Conservation (phyloP, 2,888 invertebrate species). For the Stenodema calcarata region DNA sequence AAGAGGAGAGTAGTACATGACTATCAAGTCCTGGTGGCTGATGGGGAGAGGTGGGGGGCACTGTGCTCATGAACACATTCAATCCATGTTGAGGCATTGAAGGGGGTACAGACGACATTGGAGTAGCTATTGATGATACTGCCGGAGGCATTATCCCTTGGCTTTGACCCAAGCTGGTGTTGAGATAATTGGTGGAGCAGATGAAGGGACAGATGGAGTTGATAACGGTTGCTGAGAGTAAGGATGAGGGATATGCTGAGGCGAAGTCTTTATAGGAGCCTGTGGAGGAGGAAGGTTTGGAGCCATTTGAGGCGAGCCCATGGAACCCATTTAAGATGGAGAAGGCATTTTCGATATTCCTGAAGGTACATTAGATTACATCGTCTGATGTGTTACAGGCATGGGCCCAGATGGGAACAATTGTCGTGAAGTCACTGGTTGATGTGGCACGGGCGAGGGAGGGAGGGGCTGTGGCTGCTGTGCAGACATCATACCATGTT, state of each 20-base stretch:
- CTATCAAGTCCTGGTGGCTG: conserved; percentile 13
- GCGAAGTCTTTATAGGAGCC: conserved; percentile 2
- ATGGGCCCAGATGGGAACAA: neutral
- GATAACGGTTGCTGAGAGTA: conserved; percentile 17
- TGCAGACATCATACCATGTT: conserved; percentile 56
- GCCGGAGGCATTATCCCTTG: neutral
- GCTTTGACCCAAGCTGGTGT: neutral
- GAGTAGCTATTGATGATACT: neutral
- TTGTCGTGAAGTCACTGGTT: neutral
- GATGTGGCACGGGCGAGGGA: conserved; percentile 13
- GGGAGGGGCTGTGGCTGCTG: conserved; percentile 47
- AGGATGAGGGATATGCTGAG: conserved; percentile 3
- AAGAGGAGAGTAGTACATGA: neutral
- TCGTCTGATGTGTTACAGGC: neutral
- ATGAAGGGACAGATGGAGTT: neutral
- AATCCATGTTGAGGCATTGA: neutral
- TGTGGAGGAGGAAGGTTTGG: conserved; percentile 58
- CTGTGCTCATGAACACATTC: neutral
- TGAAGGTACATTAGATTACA: neutral
- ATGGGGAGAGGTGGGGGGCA: conserved; percentile 10
- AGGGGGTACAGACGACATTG: neutral
- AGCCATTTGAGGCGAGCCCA: conserved; percentile 57
- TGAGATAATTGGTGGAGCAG: conserved; percentile 13
- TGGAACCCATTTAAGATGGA: conserved; percentile 60
- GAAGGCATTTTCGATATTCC: conserved; percentile 20